Evolutionary conservation across 2,888 invertebrate species (phyloP), one percentile per base, ranked within the genome.

Genomic region (Mesoligia furuncula): DNA sequence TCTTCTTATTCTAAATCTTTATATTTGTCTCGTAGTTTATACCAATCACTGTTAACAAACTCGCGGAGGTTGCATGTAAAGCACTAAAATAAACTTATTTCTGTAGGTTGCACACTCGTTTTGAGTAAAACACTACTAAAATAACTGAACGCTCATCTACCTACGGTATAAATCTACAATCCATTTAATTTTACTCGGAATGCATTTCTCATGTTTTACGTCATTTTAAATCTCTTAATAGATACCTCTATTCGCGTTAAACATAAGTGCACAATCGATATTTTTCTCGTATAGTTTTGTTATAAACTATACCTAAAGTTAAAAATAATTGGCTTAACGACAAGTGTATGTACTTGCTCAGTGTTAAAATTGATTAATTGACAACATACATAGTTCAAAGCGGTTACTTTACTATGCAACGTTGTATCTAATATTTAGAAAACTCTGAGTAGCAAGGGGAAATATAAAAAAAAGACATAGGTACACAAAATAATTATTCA

Each of bases 331-430:
- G 36, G 17, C 81, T 68, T 85, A 74, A 83, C 86, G 79, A 88
- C 87, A 87, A 86, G 87, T 85, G 87, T 42, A 73, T 70, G 42
- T 72, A 78, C 70, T 83, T 80, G 67, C 70, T 77, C 48, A 78
- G 68, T 69, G 73, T 70, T 74, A 76, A 80, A 80, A 81, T 39
- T 86, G 88, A 80, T 86, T 83, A 89, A 78, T 87, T 80, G 73
- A 79, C 88, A 85, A 85, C 36, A 73, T 54, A 54, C 24, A 54
- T 75, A 73, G 39, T 71, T 78, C 65, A 83, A 70, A 73, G 75
- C 68, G 45, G 77, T 79, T 75, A 79, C 11, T 80, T 45, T 45
- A 36, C 36, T 0, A 71, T 71, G 81, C 85, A 87, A 81, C 70
- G 65, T 81, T 73, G 51, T 64, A n/a, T 54, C 11, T 54, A 81